Conservation (phyloP, 2,797 vertebrate species). For the Crenichthys baileyi region DNA sequence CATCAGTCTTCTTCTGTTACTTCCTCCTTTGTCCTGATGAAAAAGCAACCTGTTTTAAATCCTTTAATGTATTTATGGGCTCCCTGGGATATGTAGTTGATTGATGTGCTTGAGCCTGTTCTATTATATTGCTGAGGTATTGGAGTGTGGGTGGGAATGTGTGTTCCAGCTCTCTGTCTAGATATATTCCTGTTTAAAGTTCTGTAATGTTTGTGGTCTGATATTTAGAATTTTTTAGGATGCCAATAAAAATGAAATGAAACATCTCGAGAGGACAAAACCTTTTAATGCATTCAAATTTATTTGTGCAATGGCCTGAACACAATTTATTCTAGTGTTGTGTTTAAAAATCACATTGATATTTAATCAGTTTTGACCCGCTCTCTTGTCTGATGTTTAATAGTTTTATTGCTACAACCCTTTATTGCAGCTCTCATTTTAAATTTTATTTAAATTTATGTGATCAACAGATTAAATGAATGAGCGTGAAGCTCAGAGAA, state of each 20-base stretch:
- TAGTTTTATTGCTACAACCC: neutral
- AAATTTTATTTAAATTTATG: neutral
- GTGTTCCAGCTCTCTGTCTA: neutral
- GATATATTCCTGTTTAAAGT: slow-evolving; percentile 2
- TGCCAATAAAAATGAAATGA: neutral
- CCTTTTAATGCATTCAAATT: slow-evolving; percentile 1
- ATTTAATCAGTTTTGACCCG: neutral
- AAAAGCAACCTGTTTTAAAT: neutral
- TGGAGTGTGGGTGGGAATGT: slow-evolving; percentile 1
- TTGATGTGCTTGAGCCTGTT: slow-evolving; percentile 3
- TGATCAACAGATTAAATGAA: neutral
- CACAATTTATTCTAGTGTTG: neutral
- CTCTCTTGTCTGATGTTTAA: neutral
- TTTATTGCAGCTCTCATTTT: neutral
- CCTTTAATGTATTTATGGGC: neutral
- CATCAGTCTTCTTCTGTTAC: neutral
- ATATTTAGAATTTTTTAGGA: slow-evolving; percentile 4
- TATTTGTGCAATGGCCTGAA: neutral
- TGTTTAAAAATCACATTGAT: neutral
- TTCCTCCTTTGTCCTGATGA: too few species aligned
- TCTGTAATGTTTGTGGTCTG: slow-evolving; percentile 1
- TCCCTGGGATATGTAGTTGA: neutral
- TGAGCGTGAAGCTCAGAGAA: too few species aligned
- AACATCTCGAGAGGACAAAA: neutral
- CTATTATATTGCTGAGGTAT: slow-evolving; percentile 3